Base-by-base conservation (phyloP, 2,797 vertebrate species). In the Mus minutoides region DNA sequence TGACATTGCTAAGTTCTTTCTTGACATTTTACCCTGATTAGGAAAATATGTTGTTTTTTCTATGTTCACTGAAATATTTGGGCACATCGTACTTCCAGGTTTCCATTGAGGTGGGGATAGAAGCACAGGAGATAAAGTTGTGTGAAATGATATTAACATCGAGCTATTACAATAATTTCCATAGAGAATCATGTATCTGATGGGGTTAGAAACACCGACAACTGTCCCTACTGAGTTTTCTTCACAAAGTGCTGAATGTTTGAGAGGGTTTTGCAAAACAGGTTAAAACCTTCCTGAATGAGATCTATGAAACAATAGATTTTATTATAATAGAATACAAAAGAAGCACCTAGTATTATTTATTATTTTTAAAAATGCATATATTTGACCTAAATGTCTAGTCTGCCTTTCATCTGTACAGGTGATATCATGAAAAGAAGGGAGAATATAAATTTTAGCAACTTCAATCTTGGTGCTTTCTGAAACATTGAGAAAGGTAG, bases 281-380 rank as follows among this genome's bases (percentile, higher is more conserved):
- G 95, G 91, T 94, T 90, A 94, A 90, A 97, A 88, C 69, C 90
- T 91, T 76, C 54, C 95, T 84, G 87, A 96, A 97, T 76, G 93
- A 96, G 90, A 91, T 56, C 16, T 71, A 94, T 92, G 73, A 91
- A 96, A 97, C 69, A 92, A 94, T 91, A 96, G 95, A 84, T 96
- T 95, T 93, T 92, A 80, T 97, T 94, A 93, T 80, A 96, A 85
- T 91, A 46, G 71, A 78, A 83, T 49, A 94, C 88, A 96, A 97
- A 96, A n/a, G 94, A 78, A 94, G 49, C 77, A 77, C 79, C 52
- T 77, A 71, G 86, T 64, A 82, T 31, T 85, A 92, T 91, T 90
- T 92, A 93, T 96, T 97, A 86, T 91, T 93, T 86, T 97, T 49
- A 49, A 4, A 95, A 87, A 94, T 92, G 24, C 87, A 60, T 64